Evolutionary conservation across 2,888 invertebrate genomes (phyloP).

Genomic region (Drosophila yooni): DNA sequence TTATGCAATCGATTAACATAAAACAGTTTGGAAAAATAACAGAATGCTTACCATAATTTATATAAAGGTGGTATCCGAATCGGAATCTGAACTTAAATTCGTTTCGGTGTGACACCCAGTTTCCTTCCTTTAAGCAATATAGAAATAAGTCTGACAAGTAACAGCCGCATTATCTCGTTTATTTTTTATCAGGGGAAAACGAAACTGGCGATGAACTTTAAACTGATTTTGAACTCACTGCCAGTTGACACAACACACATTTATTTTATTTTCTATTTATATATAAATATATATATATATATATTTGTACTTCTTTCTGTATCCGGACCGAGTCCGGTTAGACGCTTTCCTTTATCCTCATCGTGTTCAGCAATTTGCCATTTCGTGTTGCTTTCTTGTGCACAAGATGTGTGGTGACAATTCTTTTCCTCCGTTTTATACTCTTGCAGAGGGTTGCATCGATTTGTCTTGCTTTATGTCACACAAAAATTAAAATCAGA

Average conservation of each 20-base stretch:
- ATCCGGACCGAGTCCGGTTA: slow-evolving; percentile 41
- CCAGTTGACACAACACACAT: slow-evolving; percentile 25
- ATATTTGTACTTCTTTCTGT: slow-evolving; percentile 33
- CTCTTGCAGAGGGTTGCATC: not conserved
- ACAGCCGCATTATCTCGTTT: not conserved
- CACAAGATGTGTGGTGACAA: slow-evolving; percentile 74
- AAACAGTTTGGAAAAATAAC: not conserved
- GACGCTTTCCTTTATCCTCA: slow-evolving; percentile 18
- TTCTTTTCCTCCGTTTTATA: slow-evolving; percentile 58
- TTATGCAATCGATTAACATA: too few relatives aligned
- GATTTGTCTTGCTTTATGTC: not conserved
- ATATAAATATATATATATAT: slow-evolving; percentile 7
- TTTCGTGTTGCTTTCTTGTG: slow-evolving; percentile 60
- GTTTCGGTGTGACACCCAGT: not conserved
- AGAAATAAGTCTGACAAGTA: slow-evolving; percentile 8
- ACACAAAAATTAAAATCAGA: not conserved
- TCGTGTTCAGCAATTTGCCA: slow-evolving; percentile 67
- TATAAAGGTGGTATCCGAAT: not conserved
- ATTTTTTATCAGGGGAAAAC: slow-evolving; percentile 21
- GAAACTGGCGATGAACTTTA: slow-evolving; percentile 64
- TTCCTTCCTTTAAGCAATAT: not conserved
- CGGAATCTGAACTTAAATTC: not conserved
- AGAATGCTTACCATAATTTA: not conserved
- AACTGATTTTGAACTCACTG: slow-evolving; percentile 65
- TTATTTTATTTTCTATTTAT: slow-evolving; percentile 27